These are phyloP conservation scores for Branchinecta lindahli DNA, from an alignment of 1,140 invertebrate genomes.

Conservation along the genomic window DNA sequence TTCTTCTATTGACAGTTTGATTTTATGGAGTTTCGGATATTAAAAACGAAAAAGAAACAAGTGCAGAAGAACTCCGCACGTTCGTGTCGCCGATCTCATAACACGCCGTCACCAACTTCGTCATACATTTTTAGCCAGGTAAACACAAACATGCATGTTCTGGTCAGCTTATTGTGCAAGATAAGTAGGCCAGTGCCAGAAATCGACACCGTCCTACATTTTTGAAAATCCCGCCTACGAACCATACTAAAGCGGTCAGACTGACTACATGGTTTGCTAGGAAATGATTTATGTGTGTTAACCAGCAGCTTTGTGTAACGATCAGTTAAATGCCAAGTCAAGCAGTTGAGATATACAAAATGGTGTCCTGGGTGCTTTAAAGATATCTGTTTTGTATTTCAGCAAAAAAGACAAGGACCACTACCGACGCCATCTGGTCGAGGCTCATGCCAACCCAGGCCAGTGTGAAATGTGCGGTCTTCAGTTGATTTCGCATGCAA, in stretches of 20 bases:
- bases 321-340: not conserved
- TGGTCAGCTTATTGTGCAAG: not conserved
- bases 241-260: not conserved
- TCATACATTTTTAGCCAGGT: not conserved
- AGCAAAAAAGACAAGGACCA: not conserved
- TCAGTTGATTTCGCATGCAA: not conserved
- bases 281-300: not conserved
- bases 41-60: too few relatives aligned
- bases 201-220: not conserved
- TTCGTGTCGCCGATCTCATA: too few relatives aligned
- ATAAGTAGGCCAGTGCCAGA: not conserved
- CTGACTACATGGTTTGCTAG: not conserved
- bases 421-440: not conserved
- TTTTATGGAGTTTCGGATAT: too few relatives aligned
- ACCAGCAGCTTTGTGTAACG: not conserved
- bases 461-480: constrained; percentile 6
- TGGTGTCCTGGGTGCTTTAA: not conserved
- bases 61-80: too few relatives aligned
- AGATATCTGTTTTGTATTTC: not conserved
- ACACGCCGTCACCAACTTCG: too few relatives aligned
- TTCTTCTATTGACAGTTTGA: too few relatives aligned
- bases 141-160: not conserved
- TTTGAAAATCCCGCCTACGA: not conserved
- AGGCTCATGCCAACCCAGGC: not conserved
- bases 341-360: not conserved